phyloP scores from a whole-genome alignment of 2,113 vertebrate species.

The Neodontobutis hainanensis region DNA sequence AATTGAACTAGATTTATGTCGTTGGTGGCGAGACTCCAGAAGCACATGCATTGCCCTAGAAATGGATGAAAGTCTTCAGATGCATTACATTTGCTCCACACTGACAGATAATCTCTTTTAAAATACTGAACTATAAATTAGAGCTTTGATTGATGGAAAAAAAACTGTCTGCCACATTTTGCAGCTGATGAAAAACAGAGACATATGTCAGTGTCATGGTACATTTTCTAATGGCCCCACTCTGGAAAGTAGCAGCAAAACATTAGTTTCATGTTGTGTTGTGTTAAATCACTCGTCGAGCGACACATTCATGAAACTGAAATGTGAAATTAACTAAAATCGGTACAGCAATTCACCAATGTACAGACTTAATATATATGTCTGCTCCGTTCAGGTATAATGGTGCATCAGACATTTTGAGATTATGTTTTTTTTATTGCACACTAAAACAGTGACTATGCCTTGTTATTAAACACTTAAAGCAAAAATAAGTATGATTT shows the following conservation, averaged over 20 bases:
- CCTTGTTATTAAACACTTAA: too few relatives aligned
- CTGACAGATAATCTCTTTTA: conserved; percentile 49
- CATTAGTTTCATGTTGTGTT: conserved; percentile 42
- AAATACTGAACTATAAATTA: conserved; percentile 52
- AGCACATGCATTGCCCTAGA: conserved; percentile 14
- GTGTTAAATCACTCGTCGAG: conserved; percentile 16
- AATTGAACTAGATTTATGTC: conserved; percentile 59
- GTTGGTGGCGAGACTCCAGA: conserved; percentile 54
- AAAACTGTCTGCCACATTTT: conserved; percentile 32
- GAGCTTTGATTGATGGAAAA: conserved; percentile 42
- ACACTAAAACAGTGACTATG: too few relatives aligned
- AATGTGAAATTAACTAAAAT: background rate
- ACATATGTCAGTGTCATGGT: conserved; percentile 49
- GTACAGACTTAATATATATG: background rate
- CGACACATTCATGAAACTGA: conserved; percentile 12
- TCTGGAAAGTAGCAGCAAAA: conserved; percentile 34
- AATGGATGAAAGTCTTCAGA: conserved; percentile 45
- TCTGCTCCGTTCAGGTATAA: too few relatives aligned
- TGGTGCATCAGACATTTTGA: too few relatives aligned
- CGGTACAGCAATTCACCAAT: conserved; percentile 3
- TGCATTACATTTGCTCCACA: conserved; percentile 48
- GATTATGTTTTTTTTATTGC: too few relatives aligned
- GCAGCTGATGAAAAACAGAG: conserved; percentile 37
- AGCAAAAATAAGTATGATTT: too few relatives aligned
- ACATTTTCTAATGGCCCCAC: conserved; percentile 31